Evolutionary conservation across 2,113 vertebrate species (phyloP).

Genomic region (Campylorhamphus procurvoides): DNA sequence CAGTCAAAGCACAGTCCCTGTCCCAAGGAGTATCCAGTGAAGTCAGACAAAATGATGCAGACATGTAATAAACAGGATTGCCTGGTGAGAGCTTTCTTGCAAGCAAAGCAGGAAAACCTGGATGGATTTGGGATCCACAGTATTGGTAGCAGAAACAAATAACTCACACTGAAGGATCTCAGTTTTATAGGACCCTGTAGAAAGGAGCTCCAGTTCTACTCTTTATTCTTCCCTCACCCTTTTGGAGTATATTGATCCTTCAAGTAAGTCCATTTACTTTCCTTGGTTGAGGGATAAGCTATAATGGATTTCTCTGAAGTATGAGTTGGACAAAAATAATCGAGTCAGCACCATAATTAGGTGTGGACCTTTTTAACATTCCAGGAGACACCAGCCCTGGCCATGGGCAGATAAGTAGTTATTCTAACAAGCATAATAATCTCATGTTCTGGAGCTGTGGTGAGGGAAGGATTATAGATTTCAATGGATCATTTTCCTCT

Average conservation of each 20-base stretch:
- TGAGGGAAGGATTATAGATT: neutral
- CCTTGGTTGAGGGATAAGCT: neutral
- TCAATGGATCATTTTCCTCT: neutral
- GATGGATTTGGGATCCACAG: neutral
- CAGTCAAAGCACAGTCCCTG: neutral
- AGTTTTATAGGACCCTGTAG: neutral
- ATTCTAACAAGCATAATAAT: conserved; percentile 2
- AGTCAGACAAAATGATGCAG: neutral
- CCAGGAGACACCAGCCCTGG: neutral
- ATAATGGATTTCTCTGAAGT: neutral
- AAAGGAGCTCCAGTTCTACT: neutral
- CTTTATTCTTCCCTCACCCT: neutral
- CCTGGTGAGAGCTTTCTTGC: neutral
- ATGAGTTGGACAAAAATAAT: conserved; percentile 21
- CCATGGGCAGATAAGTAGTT: neutral
- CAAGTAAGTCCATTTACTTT: neutral
- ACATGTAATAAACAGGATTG: neutral
- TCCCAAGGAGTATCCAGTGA: neutral
- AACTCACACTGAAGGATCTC: neutral
- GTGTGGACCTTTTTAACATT: neutral
- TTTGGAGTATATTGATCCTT: neutral
- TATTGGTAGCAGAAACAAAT: neutral
- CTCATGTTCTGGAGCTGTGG: neutral
- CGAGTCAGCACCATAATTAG: neutral
- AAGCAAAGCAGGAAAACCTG: neutral